Percentiles rank a stretch among this genome's conserved stretches.
Conservation (phyloP, 2,797 vertebrate genomes). For the Hyperoplus lanceolatus region DNA sequence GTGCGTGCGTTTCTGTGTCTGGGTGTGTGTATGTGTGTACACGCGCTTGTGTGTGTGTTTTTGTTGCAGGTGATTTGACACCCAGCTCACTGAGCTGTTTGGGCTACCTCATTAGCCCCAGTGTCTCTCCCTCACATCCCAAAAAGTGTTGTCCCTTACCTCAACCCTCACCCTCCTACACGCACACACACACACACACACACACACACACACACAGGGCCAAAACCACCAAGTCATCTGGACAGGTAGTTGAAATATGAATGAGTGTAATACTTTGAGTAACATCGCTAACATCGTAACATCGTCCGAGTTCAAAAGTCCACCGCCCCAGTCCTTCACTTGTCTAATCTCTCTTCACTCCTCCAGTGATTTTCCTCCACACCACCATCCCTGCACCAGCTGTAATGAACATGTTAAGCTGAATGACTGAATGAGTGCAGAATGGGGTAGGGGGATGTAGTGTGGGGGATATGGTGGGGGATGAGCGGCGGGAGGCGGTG, state of each 20-base stretch:
- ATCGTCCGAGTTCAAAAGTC: slow-evolving; percentile 61
- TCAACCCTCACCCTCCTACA: not conserved
- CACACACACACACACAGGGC: slow-evolving; percentile 29
- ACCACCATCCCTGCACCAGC: slow-evolving; percentile 37
- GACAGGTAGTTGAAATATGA: slow-evolving; percentile 63
- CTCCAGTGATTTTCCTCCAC: slow-evolving; percentile 22
- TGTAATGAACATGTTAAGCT: slow-evolving; percentile 84
- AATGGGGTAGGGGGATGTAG: slow-evolving; percentile 39
- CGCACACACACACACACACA: slow-evolving; percentile 42
- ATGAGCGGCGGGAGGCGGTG: slow-evolving; percentile 39
- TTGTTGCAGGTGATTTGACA: slow-evolving; percentile 69
- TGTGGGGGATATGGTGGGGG: slow-evolving; percentile 35
- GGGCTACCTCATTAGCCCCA: slow-evolving; percentile 73
- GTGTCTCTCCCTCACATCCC: slow-evolving; percentile 75
- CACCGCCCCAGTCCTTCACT: slow-evolving; percentile 16
- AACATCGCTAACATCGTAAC: too few species aligned
- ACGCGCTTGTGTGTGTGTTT: slow-evolving; percentile 4
- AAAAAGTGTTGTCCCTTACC: slow-evolving; percentile 60
- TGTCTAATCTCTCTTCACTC: not conserved
- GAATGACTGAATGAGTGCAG: slow-evolving; percentile 70
- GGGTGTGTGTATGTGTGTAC: slow-evolving; percentile 22
- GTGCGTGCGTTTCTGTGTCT: slow-evolving; percentile 26
- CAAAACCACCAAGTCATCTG: slow-evolving; percentile 53
- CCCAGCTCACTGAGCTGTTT: slow-evolving; percentile 82
- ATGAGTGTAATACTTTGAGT: slow-evolving; percentile 70